These are phyloP conservation scores for Odontothrips loti DNA, from an alignment of 2,888 invertebrate species.

Conservation along the genomic window DNA sequence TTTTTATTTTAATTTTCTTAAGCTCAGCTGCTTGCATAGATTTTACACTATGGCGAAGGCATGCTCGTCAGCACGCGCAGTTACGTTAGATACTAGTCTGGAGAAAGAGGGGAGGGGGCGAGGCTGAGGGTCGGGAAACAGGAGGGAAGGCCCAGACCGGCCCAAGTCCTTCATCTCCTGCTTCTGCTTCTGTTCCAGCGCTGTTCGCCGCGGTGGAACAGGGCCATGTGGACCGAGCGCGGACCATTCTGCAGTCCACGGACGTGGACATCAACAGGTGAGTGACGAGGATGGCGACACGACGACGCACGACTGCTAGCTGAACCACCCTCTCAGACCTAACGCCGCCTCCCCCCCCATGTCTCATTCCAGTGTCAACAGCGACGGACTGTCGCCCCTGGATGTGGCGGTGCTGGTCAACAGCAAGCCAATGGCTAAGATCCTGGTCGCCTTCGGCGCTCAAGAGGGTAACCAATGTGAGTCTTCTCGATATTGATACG, in stretches of 20 bases:
- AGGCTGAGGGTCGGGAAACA: too few relatives aligned
- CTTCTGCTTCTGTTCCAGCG: slow-evolving; percentile 59
- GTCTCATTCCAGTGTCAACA: slow-evolving; percentile 67
- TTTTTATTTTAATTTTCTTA: not conserved
- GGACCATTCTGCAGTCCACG: slow-evolving; percentile 84
- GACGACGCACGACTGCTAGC: too few relatives aligned
- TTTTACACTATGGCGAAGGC: not conserved
- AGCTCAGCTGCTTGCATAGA: too few relatives aligned
- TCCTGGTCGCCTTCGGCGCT: slow-evolving; percentile 83
- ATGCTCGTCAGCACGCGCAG: too few relatives aligned
- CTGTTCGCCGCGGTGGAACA: slow-evolving; percentile 94
- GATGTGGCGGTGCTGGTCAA: slow-evolving; percentile 91
- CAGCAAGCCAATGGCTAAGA: slow-evolving; percentile 81
- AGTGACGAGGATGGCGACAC: too few relatives aligned
- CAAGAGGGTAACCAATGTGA: slow-evolving; percentile 80
- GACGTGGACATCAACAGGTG: slow-evolving; percentile 94
- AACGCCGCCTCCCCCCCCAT: slow-evolving; percentile 27
- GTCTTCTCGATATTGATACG: slow-evolving; percentile 44
- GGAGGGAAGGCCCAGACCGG: too few relatives aligned
- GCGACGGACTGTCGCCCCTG: slow-evolving; percentile 81
- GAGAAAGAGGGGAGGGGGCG: too few relatives aligned
- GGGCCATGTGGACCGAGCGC: slow-evolving; percentile 87
- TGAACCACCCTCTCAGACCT: too few relatives aligned
- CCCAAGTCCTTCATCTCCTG: not conserved
- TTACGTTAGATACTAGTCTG: too few relatives aligned